Percentiles rank a stretch among this genome's conserved stretches.
phyloP scores from a whole-genome alignment of 2,888 invertebrate species.

The Lucinisca nassula region DNA sequence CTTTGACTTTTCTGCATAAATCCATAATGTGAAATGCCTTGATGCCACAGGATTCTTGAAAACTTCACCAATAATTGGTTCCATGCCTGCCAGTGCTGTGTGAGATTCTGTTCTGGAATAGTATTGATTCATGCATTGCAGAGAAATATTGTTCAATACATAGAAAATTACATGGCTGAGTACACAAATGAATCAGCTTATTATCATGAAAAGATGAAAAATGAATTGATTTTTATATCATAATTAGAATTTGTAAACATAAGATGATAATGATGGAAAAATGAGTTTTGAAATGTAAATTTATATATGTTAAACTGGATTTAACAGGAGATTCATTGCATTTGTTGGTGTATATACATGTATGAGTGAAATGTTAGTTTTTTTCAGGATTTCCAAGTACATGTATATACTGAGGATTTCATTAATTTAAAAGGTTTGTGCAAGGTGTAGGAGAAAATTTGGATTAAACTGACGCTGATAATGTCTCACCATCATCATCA shows the following conservation, averaged over 20 bases:
- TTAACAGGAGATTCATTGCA: too few relatives aligned
- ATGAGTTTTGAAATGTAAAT: too few relatives aligned
- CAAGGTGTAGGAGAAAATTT: background rate
- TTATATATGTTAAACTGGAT: too few relatives aligned
- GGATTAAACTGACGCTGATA: background rate
- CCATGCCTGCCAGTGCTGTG: conserved; percentile 1
- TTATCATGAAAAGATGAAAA: background rate
- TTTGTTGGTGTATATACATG: too few relatives aligned
- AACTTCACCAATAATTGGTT: background rate
- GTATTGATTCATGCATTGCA: background rate
- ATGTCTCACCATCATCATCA: conserved; percentile 57
- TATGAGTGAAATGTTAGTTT: too few relatives aligned
- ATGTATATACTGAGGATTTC: too few relatives aligned
- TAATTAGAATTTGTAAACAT: too few relatives aligned
- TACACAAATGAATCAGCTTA: conserved; percentile 6
- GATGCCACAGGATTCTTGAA: background rate
- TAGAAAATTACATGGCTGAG: background rate
- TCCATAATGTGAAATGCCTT: background rate
- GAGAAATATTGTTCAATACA: background rate
- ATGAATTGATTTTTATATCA: too few relatives aligned
- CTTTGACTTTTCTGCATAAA: background rate
- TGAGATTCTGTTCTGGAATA: background rate
- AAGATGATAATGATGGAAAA: too few relatives aligned
- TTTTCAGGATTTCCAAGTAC: too few relatives aligned
- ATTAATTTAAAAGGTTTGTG: background rate